Conservation (phyloP, 2,113 vertebrate species). For the Corythornis cristatus region DNA sequence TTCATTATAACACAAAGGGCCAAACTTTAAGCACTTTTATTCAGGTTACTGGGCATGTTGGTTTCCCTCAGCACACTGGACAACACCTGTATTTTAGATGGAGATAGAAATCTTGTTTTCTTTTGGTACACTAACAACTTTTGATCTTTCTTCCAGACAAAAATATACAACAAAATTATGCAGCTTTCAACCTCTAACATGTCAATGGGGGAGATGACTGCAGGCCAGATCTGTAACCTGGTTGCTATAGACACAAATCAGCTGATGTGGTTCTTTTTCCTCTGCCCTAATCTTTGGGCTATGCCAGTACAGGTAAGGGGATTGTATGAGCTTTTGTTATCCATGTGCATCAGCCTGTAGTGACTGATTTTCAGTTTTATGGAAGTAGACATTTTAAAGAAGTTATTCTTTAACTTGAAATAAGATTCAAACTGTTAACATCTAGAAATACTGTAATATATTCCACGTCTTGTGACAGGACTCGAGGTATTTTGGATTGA, state of each 20-base stretch:
- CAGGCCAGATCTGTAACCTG: conserved; percentile 96
- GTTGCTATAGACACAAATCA: conserved; percentile 98
- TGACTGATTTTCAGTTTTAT: background rate
- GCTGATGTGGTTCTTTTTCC: conserved; percentile 99
- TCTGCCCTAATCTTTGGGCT: conserved; percentile 97
- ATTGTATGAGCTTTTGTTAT: background rate
- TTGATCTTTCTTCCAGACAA: conserved; percentile 82
- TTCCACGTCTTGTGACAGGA: background rate
- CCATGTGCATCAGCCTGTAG: rapidly evolving
- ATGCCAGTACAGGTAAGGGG: conserved; percentile 95
- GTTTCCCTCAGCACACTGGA: background rate
- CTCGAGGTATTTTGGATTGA: background rate
- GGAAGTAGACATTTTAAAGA: background rate
- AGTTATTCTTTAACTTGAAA: background rate
- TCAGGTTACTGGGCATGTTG: background rate
- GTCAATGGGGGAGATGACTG: conserved; percentile 97
- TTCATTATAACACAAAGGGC: background rate
- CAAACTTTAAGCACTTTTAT: background rate
- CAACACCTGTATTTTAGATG: background rate
- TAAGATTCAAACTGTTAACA: background rate
- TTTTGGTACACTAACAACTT: background rate
- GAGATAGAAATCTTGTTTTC: background rate
- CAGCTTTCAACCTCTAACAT: conserved; percentile 96
- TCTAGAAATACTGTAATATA: background rate
- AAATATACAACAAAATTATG: conserved; percentile 99